phyloP scores from a whole-genome alignment of 1,140 invertebrate species.

The Drosophila murphyi region DNA sequence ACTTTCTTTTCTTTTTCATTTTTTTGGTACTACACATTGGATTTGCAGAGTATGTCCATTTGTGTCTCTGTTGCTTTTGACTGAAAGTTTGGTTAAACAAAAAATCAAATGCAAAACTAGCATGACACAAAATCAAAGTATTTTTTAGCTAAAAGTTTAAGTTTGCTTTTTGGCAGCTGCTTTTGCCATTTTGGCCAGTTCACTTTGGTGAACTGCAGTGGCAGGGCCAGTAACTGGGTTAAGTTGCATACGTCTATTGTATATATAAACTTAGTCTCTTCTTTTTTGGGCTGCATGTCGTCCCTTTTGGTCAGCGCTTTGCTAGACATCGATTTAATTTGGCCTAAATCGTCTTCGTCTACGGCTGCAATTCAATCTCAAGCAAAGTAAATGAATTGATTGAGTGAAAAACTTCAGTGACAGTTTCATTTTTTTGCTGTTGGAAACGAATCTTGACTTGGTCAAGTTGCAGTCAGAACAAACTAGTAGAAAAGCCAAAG shows the following conservation, averaged over 20 bases:
- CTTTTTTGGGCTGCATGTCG: neutral
- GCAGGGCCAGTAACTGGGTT: constrained; percentile 60
- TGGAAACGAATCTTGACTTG: too few species aligned
- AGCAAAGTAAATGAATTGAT: constrained; percentile 19
- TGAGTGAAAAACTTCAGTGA: constrained; percentile 2
- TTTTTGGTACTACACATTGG: too few species aligned
- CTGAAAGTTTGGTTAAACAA: constrained; percentile 51
- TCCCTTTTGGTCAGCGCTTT: constrained; percentile 28
- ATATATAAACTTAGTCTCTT: neutral
- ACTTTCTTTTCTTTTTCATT: too few species aligned
- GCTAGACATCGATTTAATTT: constrained; percentile 47
- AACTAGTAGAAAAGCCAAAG: too few species aligned
- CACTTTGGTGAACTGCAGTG: constrained; percentile 33
- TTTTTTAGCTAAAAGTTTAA: constrained; percentile 29
- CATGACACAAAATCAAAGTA: constrained; percentile 44
- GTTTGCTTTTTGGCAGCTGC: constrained; percentile 11
- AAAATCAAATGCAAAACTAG: constrained; percentile 51
- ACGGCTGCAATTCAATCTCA: constrained; percentile 27
- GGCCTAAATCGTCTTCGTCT: constrained; percentile 18
- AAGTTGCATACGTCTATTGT: constrained; percentile 35
- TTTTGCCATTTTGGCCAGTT: constrained; percentile 26
- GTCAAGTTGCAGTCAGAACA: too few species aligned
- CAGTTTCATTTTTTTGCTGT: neutral
- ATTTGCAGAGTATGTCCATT: too few species aligned
- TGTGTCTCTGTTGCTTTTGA: neutral